Evolutionary conservation across 2,888 invertebrate genomes (phyloP), one percentile per base, ranked within the genome.

Genomic region (Priapulus caudatus): DNA sequence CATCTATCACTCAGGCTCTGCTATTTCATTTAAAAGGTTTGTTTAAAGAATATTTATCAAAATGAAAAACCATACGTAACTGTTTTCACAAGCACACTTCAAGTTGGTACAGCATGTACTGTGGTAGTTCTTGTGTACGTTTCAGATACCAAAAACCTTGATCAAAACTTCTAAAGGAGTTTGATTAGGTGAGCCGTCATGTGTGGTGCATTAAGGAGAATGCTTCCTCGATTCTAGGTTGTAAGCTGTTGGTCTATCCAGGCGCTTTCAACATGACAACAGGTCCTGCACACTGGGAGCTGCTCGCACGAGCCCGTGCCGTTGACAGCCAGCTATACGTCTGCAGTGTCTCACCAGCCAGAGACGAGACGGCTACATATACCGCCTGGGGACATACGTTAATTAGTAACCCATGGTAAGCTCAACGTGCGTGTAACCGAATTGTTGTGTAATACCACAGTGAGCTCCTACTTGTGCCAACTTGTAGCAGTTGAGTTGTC

Each of bases 201-300:
- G n/a, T 48, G 10, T 10, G 43, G 16, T 50, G 5, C 4, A 50
- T 51, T 51, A 15, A 10, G 49, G 23, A n/a, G n/a, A n/a, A n/a
- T n/a, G n/a, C n/a, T n/a, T n/a, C n/a, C n/a, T n/a, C n/a, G n/a
- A n/a, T n/a, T 51, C 10, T 63, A 82, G 89, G 86, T 0, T 92
- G 92, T 64, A 79, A 87, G 51, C 70, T 93, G 62, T 72, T 95
- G 22, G 74, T 95, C 20, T 95, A 91, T 74, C 95, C 95, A 0
- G 92, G 84, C 21, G 92, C 93, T 1, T 95, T 95, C 72, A 95
- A 91, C 72, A 86, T 87, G 86, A 90, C 88, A 1, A 95, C 95
- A 0, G 95, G 95, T 0, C 91, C 92, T 0, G 74, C 82, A 52
- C 93, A 95, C 71, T 97, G 92, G 91, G 85, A 90, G 66, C 70